These are phyloP conservation scores for Drosophila punjabiensis DNA, from an alignment of 1,140 invertebrate species.

Conservation along the genomic window DNA sequence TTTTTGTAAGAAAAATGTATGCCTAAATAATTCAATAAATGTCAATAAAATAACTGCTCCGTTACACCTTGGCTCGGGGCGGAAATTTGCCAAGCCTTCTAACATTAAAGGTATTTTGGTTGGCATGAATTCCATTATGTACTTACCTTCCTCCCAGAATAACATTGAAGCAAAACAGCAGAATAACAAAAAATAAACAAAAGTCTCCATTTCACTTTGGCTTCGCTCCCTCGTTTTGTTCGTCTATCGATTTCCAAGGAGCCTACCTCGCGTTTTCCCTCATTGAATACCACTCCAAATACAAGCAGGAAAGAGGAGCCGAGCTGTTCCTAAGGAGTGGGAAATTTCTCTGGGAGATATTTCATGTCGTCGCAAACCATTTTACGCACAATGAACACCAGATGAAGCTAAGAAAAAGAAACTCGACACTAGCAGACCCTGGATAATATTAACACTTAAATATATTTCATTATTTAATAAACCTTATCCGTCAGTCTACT, in stretches of 20 bases:
- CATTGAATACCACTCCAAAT: constrained; percentile 9
- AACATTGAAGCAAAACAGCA: constrained; percentile 25
- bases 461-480: neutral
- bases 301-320: neutral
- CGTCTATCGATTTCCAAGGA: constrained; percentile 8
- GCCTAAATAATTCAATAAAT: constrained; percentile 25
- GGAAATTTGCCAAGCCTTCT: constrained; percentile 6
- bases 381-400: constrained; percentile 17
- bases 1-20: neutral
- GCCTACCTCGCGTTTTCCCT: neutral
- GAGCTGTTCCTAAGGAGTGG: neutral
- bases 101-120: constrained; percentile 13
- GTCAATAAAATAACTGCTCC: neutral
- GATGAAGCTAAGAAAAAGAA: constrained; percentile 6
- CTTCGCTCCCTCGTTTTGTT: neutral
- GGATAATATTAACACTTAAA: neutral
- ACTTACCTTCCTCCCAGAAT: neutral
- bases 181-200: constrained; percentile 41
- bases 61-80: constrained; percentile 2
- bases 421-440: constrained; percentile 6
- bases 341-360: constrained; percentile 3
- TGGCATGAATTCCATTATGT: constrained; percentile 21
- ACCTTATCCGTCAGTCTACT: neutral
- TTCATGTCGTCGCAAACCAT: constrained; percentile 24
- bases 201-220: constrained; percentile 31